Evolutionary conservation across 2,888 invertebrate genomes (phyloP).

Genomic region (Leptura quadrifasciata): DNA sequence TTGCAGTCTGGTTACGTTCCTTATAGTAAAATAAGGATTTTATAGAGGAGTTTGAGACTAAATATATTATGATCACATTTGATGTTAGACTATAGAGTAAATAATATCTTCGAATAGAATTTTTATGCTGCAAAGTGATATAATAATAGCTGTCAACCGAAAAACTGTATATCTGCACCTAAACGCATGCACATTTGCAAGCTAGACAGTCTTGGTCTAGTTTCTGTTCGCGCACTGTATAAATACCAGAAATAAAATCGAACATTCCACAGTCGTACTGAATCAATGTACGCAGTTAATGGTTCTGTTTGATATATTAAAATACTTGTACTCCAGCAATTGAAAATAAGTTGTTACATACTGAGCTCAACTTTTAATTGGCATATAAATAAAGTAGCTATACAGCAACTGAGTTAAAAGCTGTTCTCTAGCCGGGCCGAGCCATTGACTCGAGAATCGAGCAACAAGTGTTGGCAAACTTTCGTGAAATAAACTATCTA

Average conservation of each 20-base stretch:
- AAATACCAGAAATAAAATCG: conserved; percentile 26
- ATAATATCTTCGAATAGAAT: no score
- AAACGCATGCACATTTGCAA: not conserved
- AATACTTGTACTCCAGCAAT: conserved; percentile 40
- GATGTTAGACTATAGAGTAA: no score
- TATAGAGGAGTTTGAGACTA: no score
- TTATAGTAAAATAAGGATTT: no score
- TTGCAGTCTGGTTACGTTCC: no score
- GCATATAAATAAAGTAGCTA: conserved; percentile 43
- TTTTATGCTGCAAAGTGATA: no score
- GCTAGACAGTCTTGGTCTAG: conserved; percentile 8
- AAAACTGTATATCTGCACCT: not conserved
- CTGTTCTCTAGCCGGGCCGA: not conserved
- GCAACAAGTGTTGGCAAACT: conserved; percentile 37
- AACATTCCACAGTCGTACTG: conserved; percentile 19
- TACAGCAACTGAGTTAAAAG: conserved; percentile 31
- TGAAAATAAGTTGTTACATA: conserved; percentile 47
- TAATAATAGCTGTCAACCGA: no score
- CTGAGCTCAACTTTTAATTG: conserved; percentile 45
- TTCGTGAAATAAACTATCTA: conserved; percentile 20
- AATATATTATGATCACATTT: no score
- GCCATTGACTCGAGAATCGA: not conserved
- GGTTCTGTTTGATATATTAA: conserved; percentile 41
- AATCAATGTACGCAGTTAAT: conserved; percentile 33
- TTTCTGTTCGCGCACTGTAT: conserved; percentile 8